A percentile compares a stretch with the other conserved stretches of the same genome.
Evolutionary conservation across 2,888 invertebrate genomes (phyloP).

Genomic region (Zootermopsis nevadensis): DNA sequence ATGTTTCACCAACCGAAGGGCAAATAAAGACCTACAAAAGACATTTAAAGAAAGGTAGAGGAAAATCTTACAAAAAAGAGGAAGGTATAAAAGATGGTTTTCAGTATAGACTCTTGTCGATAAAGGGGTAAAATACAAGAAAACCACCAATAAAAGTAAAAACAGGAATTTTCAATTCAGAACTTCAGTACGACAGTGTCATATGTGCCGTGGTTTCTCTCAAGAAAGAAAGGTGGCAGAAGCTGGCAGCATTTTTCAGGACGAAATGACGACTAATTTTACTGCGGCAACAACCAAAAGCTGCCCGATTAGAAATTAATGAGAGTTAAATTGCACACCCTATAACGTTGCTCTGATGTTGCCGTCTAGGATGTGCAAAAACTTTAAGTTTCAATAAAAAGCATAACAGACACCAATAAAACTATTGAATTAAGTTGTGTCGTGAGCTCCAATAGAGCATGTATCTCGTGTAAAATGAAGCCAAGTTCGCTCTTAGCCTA

Average conservation of each 20-base stretch:
- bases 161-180: neutral
- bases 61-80: neutral
- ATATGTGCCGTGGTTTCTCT: neutral
- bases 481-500: neutral
- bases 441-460: neutral
- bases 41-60: neutral
- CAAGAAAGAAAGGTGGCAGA: neutral
- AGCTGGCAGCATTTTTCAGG: neutral
- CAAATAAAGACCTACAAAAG: neutral
- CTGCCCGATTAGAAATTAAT: neutral
- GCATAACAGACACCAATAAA: neutral
- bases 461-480: neutral
- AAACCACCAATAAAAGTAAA: neutral
- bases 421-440: neutral
- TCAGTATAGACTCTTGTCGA: neutral
- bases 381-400: neutral
- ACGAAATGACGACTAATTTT: neutral
- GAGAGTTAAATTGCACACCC: neutral
- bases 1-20: neutral
- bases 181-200: neutral
- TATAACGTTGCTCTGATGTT: neutral
- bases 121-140: slow-evolving; percentile 4
- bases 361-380: neutral
- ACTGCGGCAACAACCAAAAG: neutral
- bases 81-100: neutral